Evolutionary conservation across 1,140 invertebrate genomes (phyloP), one percentile per base, ranked within the genome.

Genomic region (Brachionus calyciflorus): DNA sequence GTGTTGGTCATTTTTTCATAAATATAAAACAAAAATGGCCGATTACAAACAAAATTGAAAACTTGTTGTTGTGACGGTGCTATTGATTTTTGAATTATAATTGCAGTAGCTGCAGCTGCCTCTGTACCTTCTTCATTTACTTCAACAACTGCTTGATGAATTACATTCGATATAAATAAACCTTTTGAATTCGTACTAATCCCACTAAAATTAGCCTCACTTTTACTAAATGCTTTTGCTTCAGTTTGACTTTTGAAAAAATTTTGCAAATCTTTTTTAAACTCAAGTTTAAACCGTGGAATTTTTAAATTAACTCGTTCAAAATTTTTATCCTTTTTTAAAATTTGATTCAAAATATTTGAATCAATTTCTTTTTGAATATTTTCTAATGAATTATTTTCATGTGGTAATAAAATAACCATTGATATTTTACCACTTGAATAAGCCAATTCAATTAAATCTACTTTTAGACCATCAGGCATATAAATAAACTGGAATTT

Each of bases 371-470:
- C 79, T 0, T 81, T 79, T 79, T 89, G 87, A 21, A 91, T 80
- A 1, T 81, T 77, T 5, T 80, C 80, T 10, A 85, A 57, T 2
- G 86, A 83, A 7, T 80, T 78, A n/a, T 78, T 28, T 21, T 79
- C 53, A 33, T 83, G 84, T 0, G 91, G 91, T 24, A 91, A 83
- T 0, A 96, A 81, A 37, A 95, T 89, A 68, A 91, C 90, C 89
- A 93, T 90, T 77, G 80, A 81, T 7, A 84, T 48, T 3, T 82
- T 82, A 24, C 86, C 84, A 0, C 88, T 88, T 81, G 89, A 88
- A 80, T 92, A 93, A 0, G 91, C 91, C 2, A 93, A 80, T 3
- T 88, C 89, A 37, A 92, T 80, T 28, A 91, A 89, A 79, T 89
- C 86, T 68, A 91, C 89, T 76, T 90, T 88, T 12, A 92, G 84